Conservation (phyloP, 2,888 invertebrate species). For the Graphium colonna region DNA sequence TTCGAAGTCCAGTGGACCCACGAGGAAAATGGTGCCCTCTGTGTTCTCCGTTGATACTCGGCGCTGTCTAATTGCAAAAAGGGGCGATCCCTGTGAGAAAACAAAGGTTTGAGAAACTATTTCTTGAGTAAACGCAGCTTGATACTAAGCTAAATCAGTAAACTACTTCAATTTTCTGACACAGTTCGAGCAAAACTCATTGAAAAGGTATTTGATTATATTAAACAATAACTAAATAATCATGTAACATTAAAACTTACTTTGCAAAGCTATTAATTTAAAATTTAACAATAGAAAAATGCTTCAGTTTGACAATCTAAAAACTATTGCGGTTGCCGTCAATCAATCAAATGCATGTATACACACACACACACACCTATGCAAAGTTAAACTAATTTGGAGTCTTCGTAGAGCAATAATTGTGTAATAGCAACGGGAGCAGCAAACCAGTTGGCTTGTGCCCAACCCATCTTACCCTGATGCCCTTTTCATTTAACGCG, state of each 20-base stretch:
- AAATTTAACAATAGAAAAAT: too few species aligned
- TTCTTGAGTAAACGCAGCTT: background rate
- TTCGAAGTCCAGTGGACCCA: constrained; percentile 92
- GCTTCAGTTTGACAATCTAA: too few species aligned
- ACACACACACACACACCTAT: too few species aligned
- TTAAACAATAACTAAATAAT: too few species aligned
- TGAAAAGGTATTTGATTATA: too few species aligned
- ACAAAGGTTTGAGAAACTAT: constrained; percentile 13
- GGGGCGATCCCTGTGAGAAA: constrained; percentile 82
- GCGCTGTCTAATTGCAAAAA: constrained; percentile 89
- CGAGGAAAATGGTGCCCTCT: constrained; percentile 88
- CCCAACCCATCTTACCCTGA: constrained; percentile 18
- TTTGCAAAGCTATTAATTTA: too few species aligned
- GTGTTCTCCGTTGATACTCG: constrained; percentile 87
- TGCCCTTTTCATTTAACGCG: constrained; percentile 19
- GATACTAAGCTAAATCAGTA: too few species aligned
- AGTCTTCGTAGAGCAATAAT: constrained; percentile 65
- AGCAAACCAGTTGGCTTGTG: constrained; percentile 17
- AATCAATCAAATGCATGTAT: too few species aligned
- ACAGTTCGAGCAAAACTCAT: too few species aligned
- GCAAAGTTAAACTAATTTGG: constrained; percentile 62
- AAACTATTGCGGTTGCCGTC: too few species aligned
- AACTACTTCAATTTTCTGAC: too few species aligned
- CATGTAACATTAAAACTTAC: too few species aligned
- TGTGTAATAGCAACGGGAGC: constrained; percentile 44